A percentile compares a stretch with the other conserved stretches of the same genome.
Evolutionary conservation across 2,113 vertebrate species (phyloP).

Genomic region (Neogale vison): DNA sequence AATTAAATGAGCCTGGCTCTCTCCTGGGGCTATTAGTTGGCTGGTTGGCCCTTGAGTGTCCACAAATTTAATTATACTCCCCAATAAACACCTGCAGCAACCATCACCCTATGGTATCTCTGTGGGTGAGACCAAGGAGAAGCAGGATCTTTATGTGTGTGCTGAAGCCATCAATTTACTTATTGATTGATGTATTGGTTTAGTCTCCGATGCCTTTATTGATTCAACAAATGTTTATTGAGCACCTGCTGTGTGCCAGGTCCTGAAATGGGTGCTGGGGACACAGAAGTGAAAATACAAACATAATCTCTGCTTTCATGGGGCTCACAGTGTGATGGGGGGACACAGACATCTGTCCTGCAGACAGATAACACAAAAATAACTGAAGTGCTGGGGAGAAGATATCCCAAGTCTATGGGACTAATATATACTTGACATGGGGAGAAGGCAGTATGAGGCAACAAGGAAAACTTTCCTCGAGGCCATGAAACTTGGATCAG

Average conservation of each 20-base stretch:
- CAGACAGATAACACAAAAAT: not conserved
- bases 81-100: conserved; percentile 53
- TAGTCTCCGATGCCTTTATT: not conserved
- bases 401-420: not conserved
- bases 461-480: not conserved
- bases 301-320: not conserved
- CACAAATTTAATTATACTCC: conserved; percentile 73
- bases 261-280: not conserved
- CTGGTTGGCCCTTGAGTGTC: conserved; percentile 60
- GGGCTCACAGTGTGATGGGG: not conserved
- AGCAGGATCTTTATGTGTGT: not conserved
- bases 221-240: not conserved
- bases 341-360: not conserved
- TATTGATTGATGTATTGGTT: not conserved
- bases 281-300: not conserved
- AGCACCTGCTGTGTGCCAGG: not conserved
- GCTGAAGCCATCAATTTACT: not conserved
- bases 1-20: conserved; percentile 66
- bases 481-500: not conserved
- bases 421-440: not conserved
- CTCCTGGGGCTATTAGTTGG: conserved; percentile 56
- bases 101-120: not conserved
- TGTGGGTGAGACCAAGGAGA: not conserved
- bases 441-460: not conserved
- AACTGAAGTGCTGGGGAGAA: not conserved